phyloP scores from a whole-genome alignment of 2,113 vertebrate species.

The Dipodomys stephensi region DNA sequence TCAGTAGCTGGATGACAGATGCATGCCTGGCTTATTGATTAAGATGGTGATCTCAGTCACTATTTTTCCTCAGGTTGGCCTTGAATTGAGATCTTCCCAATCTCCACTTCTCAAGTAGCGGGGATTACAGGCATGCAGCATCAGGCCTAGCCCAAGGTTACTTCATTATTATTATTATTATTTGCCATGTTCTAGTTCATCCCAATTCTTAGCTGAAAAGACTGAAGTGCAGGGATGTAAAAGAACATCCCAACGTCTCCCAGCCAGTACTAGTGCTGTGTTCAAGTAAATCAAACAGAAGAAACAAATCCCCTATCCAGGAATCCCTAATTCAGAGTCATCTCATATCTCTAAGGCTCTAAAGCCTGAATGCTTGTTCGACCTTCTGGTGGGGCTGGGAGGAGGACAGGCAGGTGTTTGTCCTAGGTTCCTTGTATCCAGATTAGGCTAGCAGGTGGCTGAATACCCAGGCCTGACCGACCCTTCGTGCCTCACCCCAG shows the following conservation, averaged over 20 bases:
- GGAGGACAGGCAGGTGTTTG: background rate
- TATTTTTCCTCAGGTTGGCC: too few relatives aligned
- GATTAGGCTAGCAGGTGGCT: background rate
- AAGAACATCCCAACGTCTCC: background rate
- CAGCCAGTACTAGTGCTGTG: background rate
- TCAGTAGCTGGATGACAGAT: too few relatives aligned
- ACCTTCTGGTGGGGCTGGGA: background rate
- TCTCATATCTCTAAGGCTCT: background rate
- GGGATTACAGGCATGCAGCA: too few relatives aligned
- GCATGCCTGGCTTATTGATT: too few relatives aligned
- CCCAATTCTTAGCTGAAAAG: conserved; percentile 8
- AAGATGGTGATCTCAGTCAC: too few relatives aligned
- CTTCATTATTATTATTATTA: background rate
- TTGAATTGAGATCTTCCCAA: too few relatives aligned
- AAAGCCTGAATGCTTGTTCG: background rate
- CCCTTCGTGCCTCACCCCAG: background rate
- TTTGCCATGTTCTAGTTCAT: background rate
- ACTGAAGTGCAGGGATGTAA: background rate
- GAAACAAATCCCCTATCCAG: background rate
- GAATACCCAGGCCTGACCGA: background rate
- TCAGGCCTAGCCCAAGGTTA: background rate
- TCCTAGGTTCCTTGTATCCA: background rate
- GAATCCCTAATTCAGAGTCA: background rate
- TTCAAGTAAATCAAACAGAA: background rate
- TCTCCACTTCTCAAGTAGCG: too few relatives aligned